Evolutionary conservation across 2,113 vertebrate genomes (phyloP).

Genomic region (Triplophysa rosa): DNA sequence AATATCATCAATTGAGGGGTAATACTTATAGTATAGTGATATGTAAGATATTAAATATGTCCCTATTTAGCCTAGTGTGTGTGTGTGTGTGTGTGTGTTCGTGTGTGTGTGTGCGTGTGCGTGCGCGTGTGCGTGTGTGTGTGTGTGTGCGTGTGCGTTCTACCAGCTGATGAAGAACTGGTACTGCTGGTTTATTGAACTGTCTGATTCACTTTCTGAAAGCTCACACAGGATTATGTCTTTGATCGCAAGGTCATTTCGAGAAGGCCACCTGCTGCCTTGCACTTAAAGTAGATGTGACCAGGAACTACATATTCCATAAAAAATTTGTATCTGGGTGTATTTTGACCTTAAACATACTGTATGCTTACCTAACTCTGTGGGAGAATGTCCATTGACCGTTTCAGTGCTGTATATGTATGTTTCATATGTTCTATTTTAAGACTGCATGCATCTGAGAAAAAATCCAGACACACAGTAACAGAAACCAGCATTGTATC

Average conservation of each 20-base stretch:
- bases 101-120: background rate
- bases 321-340: background rate
- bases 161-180: background rate
- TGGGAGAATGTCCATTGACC: conserved; percentile 8
- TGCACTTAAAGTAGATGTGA: background rate
- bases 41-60: too few relatives aligned
- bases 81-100: background rate
- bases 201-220: conserved; percentile 1
- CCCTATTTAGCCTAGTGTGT: background rate
- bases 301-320: background rate
- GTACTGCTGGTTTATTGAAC: conserved; percentile 26
- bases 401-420: background rate
- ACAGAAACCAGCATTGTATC: background rate
- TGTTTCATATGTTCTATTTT: background rate
- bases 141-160: too few relatives aligned
- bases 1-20: too few relatives aligned
- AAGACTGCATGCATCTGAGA: background rate
- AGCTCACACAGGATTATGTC: conserved; percentile 14
- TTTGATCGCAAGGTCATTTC: conserved; percentile 32
- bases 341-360: conserved; percentile 3
- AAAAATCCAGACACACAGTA: background rate
- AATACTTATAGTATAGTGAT: too few relatives aligned
- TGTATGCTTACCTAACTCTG: background rate
- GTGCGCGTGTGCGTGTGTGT: background rate
- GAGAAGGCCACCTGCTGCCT: conserved; percentile 23